Conservation (phyloP, 2,113 vertebrate genomes). For the Megaptera novaeangliae region DNA sequence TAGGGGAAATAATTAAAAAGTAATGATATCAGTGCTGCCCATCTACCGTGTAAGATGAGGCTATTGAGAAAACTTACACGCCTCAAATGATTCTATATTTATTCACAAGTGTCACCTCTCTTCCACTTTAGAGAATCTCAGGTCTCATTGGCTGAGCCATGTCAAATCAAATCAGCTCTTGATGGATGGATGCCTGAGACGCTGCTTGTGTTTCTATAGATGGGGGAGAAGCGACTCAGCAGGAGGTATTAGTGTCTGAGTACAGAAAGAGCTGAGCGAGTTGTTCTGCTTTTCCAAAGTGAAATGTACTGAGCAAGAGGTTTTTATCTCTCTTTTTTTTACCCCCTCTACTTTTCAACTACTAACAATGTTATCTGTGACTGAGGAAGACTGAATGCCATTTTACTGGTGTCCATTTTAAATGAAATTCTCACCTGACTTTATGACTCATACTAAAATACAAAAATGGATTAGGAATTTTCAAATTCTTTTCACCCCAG, state of each 20-base stretch:
- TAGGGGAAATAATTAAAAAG: neutral
- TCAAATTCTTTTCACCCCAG: neutral
- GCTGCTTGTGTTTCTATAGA: neutral
- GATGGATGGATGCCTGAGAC: neutral
- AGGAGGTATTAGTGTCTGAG: neutral
- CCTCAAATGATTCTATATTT: neutral
- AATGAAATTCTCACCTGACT: neutral
- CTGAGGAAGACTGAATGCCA: neutral
- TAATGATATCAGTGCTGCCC: neutral
- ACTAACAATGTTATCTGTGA: neutral
- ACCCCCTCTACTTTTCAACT: neutral
- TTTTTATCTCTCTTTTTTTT: neutral
- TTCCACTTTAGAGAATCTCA: neutral
- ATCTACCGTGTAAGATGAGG: neutral
- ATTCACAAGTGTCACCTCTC: constrained; percentile 3
- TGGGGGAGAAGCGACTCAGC: neutral
- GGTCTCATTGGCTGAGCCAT: neutral
- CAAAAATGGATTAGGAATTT: neutral
- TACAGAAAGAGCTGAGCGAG: neutral
- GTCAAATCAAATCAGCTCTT: neutral
- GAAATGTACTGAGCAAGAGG: neutral
- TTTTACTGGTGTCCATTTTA: neutral
- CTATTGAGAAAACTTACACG: neutral
- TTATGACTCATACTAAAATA: neutral
- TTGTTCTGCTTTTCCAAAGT: neutral